Evolutionary conservation across 2,797 vertebrate genomes (phyloP).

Genomic region (Pangasius mekongensis): DNA sequence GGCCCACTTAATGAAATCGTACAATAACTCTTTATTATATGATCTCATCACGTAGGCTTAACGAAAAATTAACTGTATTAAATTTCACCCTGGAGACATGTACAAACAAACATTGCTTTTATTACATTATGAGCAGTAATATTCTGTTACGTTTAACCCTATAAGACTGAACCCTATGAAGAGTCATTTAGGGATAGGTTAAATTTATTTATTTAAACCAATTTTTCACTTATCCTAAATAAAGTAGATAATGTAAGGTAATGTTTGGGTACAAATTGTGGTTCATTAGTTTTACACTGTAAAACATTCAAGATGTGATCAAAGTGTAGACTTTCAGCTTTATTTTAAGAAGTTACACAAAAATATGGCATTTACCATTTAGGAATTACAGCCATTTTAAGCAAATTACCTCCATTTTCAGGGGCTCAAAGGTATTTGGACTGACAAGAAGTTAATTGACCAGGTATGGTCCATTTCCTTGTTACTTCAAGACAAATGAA

Average conservation of each 20-base stretch:
- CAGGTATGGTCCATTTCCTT: too few species aligned
- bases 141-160: slow-evolving; percentile 1
- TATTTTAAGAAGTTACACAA: too few species aligned
- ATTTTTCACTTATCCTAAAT: too few species aligned
- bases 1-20: neutral
- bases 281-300: neutral
- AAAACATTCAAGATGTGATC: too few species aligned
- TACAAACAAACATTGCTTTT: neutral
- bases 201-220: neutral
- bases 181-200: too few species aligned
- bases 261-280: neutral
- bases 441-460: too few species aligned
- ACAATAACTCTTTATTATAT: neutral
- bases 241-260: neutral
- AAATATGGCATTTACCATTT: too few species aligned
- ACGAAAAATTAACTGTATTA: neutral
- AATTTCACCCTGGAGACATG: slow-evolving; percentile 19
- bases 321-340: too few species aligned
- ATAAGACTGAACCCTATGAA: neutral
- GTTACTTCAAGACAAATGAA: too few species aligned
- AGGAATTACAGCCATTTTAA: too few species aligned
- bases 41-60: neutral
- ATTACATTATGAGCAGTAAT: neutral
- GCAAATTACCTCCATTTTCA: too few species aligned
- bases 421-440: too few species aligned